Percentiles rank a stretch among this genome's conserved stretches.
phyloP scores from a whole-genome alignment of 2,888 invertebrate species.

The Nematopogon swammerdamellus region DNA sequence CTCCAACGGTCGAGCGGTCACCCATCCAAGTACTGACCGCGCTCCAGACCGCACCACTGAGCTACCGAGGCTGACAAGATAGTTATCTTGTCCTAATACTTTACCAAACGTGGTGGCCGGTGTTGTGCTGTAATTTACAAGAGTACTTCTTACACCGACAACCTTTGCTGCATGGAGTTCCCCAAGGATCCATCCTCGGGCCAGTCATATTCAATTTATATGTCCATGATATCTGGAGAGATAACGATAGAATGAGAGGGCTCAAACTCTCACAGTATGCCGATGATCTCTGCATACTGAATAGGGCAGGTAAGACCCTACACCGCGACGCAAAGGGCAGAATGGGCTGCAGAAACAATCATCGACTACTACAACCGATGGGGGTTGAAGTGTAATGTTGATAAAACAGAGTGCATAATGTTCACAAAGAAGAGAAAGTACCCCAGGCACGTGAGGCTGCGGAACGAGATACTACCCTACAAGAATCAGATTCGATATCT shows the following conservation, averaged over 20 bases:
- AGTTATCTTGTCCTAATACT: too few species aligned
- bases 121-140: too few species aligned
- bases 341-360: conserved; percentile 3
- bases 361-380: conserved; percentile 2
- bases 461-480: not conserved
- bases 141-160: too few species aligned
- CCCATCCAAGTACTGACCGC: too few species aligned
- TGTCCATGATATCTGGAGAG: not conserved
- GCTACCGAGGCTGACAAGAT: too few species aligned
- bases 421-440: conserved; percentile 2
- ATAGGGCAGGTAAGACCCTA: not conserved
- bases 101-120: too few species aligned
- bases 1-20: too few species aligned
- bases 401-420: conserved; percentile 4
- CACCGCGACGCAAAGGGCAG: not conserved
- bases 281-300: conserved; percentile 4
- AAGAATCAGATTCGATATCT: conserved; percentile 1
- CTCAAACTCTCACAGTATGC: conserved; percentile 2
- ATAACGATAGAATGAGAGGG: not conserved
- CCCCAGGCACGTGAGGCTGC: not conserved
- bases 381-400: conserved; percentile 3
- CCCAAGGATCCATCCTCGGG: not conserved
- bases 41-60: too few species aligned
- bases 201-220: not conserved
- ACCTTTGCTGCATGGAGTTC: too few species aligned